Percentiles rank a stretch among this genome's conserved stretches.
phyloP scores from a whole-genome alignment of 2,113 vertebrate genomes.

The Reinhardtius hippoglossoides region DNA sequence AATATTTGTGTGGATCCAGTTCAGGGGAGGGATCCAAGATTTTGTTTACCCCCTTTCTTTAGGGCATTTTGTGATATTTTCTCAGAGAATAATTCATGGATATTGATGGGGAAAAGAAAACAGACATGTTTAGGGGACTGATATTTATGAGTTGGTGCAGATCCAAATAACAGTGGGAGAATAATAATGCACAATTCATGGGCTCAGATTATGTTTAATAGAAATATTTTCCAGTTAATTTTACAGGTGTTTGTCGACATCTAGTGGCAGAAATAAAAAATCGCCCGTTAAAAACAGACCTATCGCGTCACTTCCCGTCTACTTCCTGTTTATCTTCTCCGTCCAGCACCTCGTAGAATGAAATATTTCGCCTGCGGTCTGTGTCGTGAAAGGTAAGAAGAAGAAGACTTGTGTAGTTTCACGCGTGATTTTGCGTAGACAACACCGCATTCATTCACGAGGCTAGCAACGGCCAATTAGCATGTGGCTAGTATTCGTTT shows the following conservation, averaged over 20 bases:
- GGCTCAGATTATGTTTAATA: not conserved
- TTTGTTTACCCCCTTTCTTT: too few relatives aligned
- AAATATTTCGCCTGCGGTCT: not conserved
- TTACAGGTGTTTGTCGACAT: conserved; percentile 1
- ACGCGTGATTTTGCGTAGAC: too few relatives aligned
- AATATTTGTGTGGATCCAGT: too few relatives aligned
- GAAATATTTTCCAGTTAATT: not conserved
- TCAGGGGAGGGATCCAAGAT: too few relatives aligned
- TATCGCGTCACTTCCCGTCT: conserved; percentile 49
- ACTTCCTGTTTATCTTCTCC: conserved; percentile 62
- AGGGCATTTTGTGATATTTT: too few relatives aligned
- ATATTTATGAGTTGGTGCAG: too few relatives aligned
- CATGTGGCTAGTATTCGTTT: not conserved
- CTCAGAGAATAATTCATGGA: too few relatives aligned
- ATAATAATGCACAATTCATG: too few relatives aligned
- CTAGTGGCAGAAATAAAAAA: not conserved
- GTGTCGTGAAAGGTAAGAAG: conserved; percentile 49
- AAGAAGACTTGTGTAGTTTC: accelerated
- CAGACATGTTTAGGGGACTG: too few relatives aligned
- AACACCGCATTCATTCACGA: not conserved
- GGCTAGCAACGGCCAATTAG: not conserved
- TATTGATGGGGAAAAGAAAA: too few relatives aligned
- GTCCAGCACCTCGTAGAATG: conserved; percentile 26
- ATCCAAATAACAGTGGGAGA: too few relatives aligned
- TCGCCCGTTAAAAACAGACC: not conserved